A percentile compares a stretch with the other conserved stretches of the same genome.
These are phyloP conservation scores for Cheilosia pagana DNA, from an alignment of 2,888 invertebrate species.

Conservation along the genomic window DNA sequence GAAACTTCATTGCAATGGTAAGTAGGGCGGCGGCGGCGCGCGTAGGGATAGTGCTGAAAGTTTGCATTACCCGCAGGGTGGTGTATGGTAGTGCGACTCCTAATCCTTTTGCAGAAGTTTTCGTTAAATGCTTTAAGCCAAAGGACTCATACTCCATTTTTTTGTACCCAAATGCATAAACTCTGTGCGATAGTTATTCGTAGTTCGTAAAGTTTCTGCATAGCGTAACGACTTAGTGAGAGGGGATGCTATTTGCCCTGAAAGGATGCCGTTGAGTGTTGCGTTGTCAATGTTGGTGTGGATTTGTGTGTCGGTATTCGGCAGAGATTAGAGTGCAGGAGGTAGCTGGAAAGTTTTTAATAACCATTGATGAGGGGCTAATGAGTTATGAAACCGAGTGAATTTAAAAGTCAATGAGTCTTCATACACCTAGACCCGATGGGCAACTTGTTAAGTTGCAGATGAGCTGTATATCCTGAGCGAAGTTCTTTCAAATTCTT, in stretches of 20 bases:
- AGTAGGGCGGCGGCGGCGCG: slow-evolving; percentile 55
- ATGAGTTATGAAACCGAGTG: slow-evolving; percentile 64
- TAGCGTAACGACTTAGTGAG: not conserved
- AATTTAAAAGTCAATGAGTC: slow-evolving; percentile 60
- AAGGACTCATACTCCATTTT: slow-evolving; percentile 31
- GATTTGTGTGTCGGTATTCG: not conserved
- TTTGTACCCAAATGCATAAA: slow-evolving; percentile 17
- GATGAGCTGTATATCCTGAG: not conserved
- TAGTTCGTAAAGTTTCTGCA: slow-evolving; percentile 7
- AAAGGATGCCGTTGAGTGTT: slow-evolving; percentile 29
- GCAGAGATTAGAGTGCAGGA: slow-evolving; percentile 1
- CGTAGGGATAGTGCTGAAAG: not conserved
- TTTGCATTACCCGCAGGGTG: not conserved
- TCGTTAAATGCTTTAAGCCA: slow-evolving; percentile 41
- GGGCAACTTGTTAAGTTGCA: slow-evolving; percentile 7
- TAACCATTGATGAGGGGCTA: slow-evolving; percentile 62
- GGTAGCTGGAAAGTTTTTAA: slow-evolving; percentile 47
- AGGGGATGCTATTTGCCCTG: slow-evolving; percentile 3
- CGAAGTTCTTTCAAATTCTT: not conserved
- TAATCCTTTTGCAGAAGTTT: slow-evolving; percentile 52
- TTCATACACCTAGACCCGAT: not conserved
- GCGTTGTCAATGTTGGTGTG: not conserved
- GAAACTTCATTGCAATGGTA: slow-evolving; percentile 78
- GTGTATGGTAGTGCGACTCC: slow-evolving; percentile 32
- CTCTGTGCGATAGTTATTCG: slow-evolving; percentile 4